Percentiles rank a stretch among this genome's conserved stretches.
These are phyloP conservation scores for Drosophila formosana DNA, from an alignment of 2,888 invertebrate species.

Conservation along the genomic window DNA sequence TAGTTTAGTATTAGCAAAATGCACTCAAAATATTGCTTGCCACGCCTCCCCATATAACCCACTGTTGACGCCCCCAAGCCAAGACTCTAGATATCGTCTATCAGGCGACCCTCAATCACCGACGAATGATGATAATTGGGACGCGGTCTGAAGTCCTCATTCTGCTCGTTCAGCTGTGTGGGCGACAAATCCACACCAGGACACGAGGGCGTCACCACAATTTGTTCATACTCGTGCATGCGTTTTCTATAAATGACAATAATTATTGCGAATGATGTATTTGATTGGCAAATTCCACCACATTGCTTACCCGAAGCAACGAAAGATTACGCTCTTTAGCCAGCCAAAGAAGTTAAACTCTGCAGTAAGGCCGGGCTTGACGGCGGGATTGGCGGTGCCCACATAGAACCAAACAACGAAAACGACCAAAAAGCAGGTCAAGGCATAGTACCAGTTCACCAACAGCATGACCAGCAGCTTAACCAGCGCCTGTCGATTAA, in stretches of 20 bases:
- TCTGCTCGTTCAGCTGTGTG: conserved; percentile 96
- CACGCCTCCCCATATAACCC: conserved; percentile 41
- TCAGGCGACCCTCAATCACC: conserved; percentile 88
- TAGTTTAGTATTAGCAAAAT: conserved; percentile 49
- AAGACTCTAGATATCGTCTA: conserved; percentile 77
- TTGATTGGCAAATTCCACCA: neutral
- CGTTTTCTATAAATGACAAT: conserved; percentile 87
- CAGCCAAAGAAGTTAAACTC: conserved; percentile 93
- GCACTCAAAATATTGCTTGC: conserved; percentile 63
- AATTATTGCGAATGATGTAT: neutral
- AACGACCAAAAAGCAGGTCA: conserved; percentile 92
- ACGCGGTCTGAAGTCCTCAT: conserved; percentile 96
- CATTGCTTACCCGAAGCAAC: conserved; percentile 90
- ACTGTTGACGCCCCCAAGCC: conserved; percentile 15
- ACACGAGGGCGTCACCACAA: conserved; percentile 93
- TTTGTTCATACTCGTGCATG: conserved; percentile 93
- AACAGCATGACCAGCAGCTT: conserved; percentile 96
- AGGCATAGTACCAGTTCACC: conserved; percentile 96
- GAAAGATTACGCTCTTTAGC: conserved; percentile 90
- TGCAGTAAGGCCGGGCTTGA: conserved; percentile 95
- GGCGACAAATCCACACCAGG: conserved; percentile 92
- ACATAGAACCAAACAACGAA: conserved; percentile 97
- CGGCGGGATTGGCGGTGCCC: conserved; percentile 97
- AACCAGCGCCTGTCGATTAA: conserved; percentile 89
- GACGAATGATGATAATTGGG: conserved; percentile 97